Percentiles rank a stretch among this genome's conserved stretches.
Evolutionary conservation across 2,888 invertebrate genomes (phyloP).

Genomic region (Syrphus vitripennis): DNA sequence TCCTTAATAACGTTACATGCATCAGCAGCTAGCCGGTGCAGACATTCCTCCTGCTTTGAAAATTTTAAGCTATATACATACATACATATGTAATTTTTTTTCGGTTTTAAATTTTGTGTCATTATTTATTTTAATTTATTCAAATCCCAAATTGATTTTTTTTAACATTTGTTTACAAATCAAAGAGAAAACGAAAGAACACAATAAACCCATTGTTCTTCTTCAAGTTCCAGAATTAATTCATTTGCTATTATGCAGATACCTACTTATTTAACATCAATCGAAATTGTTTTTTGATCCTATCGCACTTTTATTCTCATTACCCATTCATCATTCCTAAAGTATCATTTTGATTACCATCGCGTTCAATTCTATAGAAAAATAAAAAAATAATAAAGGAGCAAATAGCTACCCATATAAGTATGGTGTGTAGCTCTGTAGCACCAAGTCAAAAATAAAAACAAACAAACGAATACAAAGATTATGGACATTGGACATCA

Average conservation of each 20-base stretch:
- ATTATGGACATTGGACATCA: constrained; percentile 43
- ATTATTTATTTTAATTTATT: too few relatives aligned
- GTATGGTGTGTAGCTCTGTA: constrained; percentile 27
- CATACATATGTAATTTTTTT: too few relatives aligned
- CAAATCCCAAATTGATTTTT: too few relatives aligned
- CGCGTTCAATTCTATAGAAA: constrained; percentile 9
- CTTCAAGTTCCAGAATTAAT: not conserved
- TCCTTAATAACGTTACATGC: too few relatives aligned
- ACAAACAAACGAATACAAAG: constrained; percentile 18
- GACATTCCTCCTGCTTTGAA: too few relatives aligned
- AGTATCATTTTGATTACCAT: constrained; percentile 63
- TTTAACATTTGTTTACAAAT: too few relatives aligned
- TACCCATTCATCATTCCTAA: constrained; percentile 39
- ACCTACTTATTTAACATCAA: not conserved
- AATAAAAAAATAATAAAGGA: not conserved
- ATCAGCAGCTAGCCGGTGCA: too few relatives aligned
- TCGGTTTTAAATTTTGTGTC: too few relatives aligned
- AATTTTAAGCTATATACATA: too few relatives aligned
- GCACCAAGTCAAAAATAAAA: not conserved
- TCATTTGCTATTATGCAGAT: not conserved
- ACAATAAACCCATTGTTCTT: too few relatives aligned
- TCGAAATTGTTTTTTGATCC: not conserved
- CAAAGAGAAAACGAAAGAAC: too few relatives aligned
- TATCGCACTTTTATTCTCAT: constrained; percentile 26
- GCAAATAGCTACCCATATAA: not conserved